phyloP scores from a whole-genome alignment of 2,113 vertebrate genomes.

The Danionella cerebrum region DNA sequence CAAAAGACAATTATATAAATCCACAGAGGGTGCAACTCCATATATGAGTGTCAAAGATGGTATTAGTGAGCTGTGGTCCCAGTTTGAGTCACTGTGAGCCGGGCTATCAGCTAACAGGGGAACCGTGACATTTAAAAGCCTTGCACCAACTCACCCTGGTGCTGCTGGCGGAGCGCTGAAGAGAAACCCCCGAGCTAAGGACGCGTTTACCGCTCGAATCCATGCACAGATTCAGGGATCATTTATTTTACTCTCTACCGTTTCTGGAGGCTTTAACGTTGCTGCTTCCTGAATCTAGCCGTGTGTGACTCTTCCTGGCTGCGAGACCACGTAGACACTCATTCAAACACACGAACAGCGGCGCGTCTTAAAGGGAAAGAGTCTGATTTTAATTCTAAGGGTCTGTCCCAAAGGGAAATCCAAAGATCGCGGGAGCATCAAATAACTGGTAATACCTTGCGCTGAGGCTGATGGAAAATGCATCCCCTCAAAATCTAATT shows the following conservation, averaged over 20 bases:
- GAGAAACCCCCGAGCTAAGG: neutral
- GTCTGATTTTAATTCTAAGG: too few relatives aligned
- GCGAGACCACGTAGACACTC: neutral
- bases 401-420: too few relatives aligned
- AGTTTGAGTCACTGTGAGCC: neutral
- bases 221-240: neutral
- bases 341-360: neutral
- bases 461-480: too few relatives aligned
- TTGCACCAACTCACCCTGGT: neutral
- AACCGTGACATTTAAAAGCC: conserved; percentile 11
- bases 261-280: neutral
- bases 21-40: neutral
- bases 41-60: neutral
- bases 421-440: too few relatives aligned
- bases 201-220: neutral
- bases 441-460: too few relatives aligned
- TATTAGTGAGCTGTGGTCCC: neutral
- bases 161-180: neutral
- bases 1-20: too few relatives aligned
- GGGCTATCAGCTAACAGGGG: conserved; percentile 2
- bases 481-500: too few relatives aligned
- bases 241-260: neutral
- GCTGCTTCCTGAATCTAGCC: neutral
- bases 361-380: neutral
- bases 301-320: neutral